A percentile compares a stretch with the other conserved stretches of the same genome.
Evolutionary conservation across 2,797 vertebrate species (phyloP).

Genomic region (Limnodromus scolopaceus): DNA sequence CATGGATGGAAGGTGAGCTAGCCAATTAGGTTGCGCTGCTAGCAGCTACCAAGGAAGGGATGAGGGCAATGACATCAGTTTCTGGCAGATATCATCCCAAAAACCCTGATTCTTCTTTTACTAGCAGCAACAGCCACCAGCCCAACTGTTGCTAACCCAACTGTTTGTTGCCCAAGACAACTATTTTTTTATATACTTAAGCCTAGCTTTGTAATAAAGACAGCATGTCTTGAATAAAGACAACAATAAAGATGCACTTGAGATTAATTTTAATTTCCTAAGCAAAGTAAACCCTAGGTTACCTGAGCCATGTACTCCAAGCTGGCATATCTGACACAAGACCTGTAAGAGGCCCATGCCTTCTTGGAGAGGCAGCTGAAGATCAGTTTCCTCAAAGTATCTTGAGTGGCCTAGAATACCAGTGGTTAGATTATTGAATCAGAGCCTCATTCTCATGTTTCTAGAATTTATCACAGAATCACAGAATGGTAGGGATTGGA

Average conservation of each 20-base stretch:
- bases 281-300: not conserved
- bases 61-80: not conserved
- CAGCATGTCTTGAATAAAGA: not conserved
- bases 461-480: not conserved
- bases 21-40: not conserved
- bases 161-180: not conserved
- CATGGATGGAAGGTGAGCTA: not conserved
- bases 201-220: not conserved
- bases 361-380: not conserved
- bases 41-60: not conserved
- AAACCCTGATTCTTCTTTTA: not conserved
- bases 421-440: not conserved
- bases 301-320: not conserved
- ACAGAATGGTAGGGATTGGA: no score
- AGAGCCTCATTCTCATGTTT: not conserved
- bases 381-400: no score
- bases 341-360: rapidly evolving
- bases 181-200: not conserved
- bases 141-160: not conserved
- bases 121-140: not conserved
- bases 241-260: no score
- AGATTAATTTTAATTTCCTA: not conserved
- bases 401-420: not conserved
- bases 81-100: not conserved
- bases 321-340: not conserved